Conservation (phyloP, 2,797 vertebrate species). For the Acrossocheilus wenchowensis region DNA sequence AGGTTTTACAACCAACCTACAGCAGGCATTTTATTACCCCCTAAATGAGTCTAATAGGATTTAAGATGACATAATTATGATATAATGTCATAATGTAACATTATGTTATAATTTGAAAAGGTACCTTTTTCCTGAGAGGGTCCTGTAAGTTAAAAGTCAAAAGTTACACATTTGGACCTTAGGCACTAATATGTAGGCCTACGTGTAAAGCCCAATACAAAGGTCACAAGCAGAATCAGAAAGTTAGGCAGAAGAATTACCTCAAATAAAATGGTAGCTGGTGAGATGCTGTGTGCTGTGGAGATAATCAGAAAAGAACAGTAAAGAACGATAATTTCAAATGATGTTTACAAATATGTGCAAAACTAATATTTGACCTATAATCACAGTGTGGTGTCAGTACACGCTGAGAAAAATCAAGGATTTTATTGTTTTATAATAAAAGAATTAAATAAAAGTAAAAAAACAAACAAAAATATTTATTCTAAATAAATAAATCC, state of each 20-base stretch:
- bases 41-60: neutral
- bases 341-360: neutral
- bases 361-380: neutral
- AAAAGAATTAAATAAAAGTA: neutral
- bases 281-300: neutral
- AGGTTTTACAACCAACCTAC: neutral
- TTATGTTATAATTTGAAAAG: too few relatives aligned
- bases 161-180: too few relatives aligned
- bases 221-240: neutral
- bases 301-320: neutral
- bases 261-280: neutral
- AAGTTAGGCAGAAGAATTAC: neutral
- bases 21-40: neutral
- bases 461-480: too few relatives aligned
- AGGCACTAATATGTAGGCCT: too few relatives aligned
- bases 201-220: too few relatives aligned
- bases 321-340: neutral
- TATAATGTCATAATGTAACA: too few relatives aligned
- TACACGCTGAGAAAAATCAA: neutral
- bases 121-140: too few relatives aligned
- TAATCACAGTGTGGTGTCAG: neutral
- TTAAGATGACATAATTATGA: neutral
- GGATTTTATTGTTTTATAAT: neutral
- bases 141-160: too few relatives aligned
- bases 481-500: neutral